These are phyloP conservation scores for Linepithema humile DNA, from an alignment of 1,140 invertebrate species.

Conservation along the genomic window DNA sequence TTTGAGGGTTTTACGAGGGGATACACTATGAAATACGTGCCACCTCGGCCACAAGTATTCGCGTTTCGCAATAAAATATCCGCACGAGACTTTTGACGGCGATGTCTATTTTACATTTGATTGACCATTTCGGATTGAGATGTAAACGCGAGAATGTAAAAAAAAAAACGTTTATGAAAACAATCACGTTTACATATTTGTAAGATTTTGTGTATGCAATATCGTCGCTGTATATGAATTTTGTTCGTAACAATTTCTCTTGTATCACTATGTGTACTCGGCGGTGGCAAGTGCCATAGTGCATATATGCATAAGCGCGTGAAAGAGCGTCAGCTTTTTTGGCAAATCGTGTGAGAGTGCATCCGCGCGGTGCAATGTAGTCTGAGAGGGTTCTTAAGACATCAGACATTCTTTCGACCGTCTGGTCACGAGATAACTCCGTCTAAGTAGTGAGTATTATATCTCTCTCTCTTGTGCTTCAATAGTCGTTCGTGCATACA, in stretches of 20 bases:
- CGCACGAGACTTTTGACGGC: neutral
- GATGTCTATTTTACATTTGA: constrained; percentile 6
- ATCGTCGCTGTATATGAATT: neutral
- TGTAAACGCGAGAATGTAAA: neutral
- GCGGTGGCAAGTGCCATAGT: neutral
- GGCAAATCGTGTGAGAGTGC: constrained; percentile 48
- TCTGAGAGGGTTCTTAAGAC: constrained; percentile 76
- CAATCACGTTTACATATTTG: constrained; percentile 17
- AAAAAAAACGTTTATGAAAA: neutral
- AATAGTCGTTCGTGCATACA: constrained; percentile 72
- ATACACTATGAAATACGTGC: constrained; percentile 36
- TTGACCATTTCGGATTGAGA: neutral
- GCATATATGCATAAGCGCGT: constrained; percentile 41
- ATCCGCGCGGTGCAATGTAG: constrained; percentile 41
- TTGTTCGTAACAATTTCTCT: neutral
- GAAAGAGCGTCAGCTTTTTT: constrained; percentile 54
- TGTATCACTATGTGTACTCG: neutral
- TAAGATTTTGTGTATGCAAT: neutral
- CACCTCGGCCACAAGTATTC: neutral
- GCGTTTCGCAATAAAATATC: constrained; percentile 39
- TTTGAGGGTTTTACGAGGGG: constrained; percentile 47
- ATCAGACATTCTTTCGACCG: constrained; percentile 75
- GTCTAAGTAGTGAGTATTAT: constrained; percentile 77
- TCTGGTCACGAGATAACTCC: constrained; percentile 76
- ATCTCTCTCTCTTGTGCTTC: constrained; percentile 73